These are phyloP conservation scores for Chlamydotis undulata DNA, from an alignment of 2,113 vertebrate genomes.

Conservation along the genomic window DNA sequence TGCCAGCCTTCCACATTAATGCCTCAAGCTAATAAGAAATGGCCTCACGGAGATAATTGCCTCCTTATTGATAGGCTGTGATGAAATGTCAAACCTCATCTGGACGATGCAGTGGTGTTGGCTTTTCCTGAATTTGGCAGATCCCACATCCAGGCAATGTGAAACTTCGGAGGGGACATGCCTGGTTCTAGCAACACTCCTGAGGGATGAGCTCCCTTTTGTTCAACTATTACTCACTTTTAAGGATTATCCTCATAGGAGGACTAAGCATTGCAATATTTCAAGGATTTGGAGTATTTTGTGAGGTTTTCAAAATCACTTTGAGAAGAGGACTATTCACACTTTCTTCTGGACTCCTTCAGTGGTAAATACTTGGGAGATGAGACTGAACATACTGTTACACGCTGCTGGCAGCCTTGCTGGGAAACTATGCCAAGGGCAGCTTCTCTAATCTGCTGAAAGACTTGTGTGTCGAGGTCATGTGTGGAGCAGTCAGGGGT, in stretches of 20 bases:
- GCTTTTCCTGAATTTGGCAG: not conserved
- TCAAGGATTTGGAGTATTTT: not conserved
- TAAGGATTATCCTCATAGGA: not conserved
- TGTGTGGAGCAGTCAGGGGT: not conserved
- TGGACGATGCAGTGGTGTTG: not conserved
- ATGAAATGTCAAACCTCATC: not conserved
- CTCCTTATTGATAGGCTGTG: not conserved
- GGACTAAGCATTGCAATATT: rapidly evolving
- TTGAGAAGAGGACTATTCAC: slow-evolving; percentile 23
- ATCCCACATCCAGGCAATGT: not conserved
- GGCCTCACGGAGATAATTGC: not conserved
- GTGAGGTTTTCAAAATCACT: not conserved
- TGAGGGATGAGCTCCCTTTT: not conserved
- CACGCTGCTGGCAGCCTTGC: not conserved
- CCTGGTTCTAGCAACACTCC: not conserved
- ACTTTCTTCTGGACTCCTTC: slow-evolving; percentile 27
- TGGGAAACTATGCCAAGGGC: not conserved
- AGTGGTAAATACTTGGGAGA: slow-evolving; percentile 18
- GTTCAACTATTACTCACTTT: not conserved
- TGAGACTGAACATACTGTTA: slow-evolving; percentile 31
- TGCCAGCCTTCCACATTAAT: slow-evolving; percentile 18
- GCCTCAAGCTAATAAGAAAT: not conserved
- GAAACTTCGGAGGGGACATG: not conserved
- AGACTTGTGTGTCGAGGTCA: slow-evolving; percentile 7
- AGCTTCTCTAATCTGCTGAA: slow-evolving; percentile 45